Percentiles rank a stretch among this genome's conserved stretches.
These are phyloP conservation scores for Lepidurus apus DNA, from an alignment of 1,140 invertebrate genomes.

Conservation along the genomic window DNA sequence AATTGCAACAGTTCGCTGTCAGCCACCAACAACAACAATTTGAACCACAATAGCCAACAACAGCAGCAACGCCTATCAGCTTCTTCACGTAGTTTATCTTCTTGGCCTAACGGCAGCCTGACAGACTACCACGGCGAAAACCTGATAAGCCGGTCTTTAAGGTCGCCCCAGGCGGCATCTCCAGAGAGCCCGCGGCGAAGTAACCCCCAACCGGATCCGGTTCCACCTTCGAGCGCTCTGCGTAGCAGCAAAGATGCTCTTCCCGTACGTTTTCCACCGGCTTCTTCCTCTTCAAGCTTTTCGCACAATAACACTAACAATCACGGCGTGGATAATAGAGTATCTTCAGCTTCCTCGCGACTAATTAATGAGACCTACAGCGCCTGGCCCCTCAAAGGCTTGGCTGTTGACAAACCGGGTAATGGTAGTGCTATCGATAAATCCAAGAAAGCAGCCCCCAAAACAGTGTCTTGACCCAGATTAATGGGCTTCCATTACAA, in stretches of 20 bases:
- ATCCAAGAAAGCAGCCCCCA: neutral
- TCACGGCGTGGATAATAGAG: neutral
- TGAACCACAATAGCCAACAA: slow-evolving; percentile 4
- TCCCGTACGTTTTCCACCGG: neutral
- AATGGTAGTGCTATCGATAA: neutral
- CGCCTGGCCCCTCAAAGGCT: slow-evolving; percentile 5
- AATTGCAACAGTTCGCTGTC: slow-evolving; percentile 19
- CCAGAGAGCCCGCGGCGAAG: neutral
- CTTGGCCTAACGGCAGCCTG: slow-evolving; percentile 27
- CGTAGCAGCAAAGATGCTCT: neutral
- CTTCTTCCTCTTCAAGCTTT: slow-evolving; percentile 18
- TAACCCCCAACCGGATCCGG: neutral
- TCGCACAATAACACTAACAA: neutral
- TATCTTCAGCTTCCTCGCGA: neutral
- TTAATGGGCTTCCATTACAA: slow-evolving; percentile 13
- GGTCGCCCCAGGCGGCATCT: slow-evolving; percentile 16
- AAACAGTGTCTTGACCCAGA: neutral
- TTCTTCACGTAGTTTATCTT: slow-evolving; percentile 24
- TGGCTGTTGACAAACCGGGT: neutral
- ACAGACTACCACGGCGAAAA: slow-evolving; percentile 27
- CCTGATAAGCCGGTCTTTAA: slow-evolving; percentile 17
- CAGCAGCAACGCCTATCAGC: neutral
- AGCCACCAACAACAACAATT: slow-evolving; percentile 19
- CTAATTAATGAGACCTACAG: slow-evolving; percentile 13
- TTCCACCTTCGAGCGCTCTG: neutral